These are phyloP conservation scores for Sorex maritimensis DNA, from an alignment of 2,797 vertebrate genomes.

Conservation along the genomic window DNA sequence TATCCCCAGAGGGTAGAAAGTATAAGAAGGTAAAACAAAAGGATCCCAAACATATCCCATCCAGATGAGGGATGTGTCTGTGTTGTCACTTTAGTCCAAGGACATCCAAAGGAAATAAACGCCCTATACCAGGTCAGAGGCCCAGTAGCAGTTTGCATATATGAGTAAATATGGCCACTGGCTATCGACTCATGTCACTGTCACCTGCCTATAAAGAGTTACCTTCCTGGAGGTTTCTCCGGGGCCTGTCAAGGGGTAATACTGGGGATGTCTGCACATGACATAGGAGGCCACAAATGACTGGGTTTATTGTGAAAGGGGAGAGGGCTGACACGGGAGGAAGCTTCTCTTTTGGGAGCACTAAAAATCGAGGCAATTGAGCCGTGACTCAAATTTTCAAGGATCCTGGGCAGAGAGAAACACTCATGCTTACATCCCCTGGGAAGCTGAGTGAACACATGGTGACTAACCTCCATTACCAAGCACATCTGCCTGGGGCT, in stretches of 20 bases:
- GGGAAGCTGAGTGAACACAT: conserved; percentile 20
- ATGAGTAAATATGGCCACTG: conserved; percentile 17
- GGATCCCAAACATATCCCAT: background rate
- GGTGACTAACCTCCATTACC: conserved; percentile 71
- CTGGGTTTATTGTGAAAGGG: conserved; percentile 45
- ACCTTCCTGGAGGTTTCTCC: background rate
- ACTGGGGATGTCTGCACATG: background rate
- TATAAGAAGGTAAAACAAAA: background rate
- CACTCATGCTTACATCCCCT: conserved; percentile 27
- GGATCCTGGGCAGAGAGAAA: conserved; percentile 53
- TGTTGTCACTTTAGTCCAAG: background rate
- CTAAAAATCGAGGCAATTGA: background rate
- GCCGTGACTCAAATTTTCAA: conserved; percentile 60
- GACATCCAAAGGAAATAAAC: background rate
- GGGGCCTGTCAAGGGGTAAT: background rate
- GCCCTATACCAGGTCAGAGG: background rate
- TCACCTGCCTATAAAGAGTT: conserved; percentile 1
- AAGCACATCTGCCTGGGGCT: conserved; percentile 48
- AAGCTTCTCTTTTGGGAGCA: background rate
- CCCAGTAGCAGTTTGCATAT: conserved; percentile 5
- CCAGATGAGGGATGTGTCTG: background rate
- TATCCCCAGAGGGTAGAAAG: background rate
- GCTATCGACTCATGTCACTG: conserved; percentile 50
- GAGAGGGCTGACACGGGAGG: background rate
- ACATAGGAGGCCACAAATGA: background rate